Conservation (phyloP, 30 jellyfish, hydroid and myxozoan genomes). For the Morbakka virulenta region DNA sequence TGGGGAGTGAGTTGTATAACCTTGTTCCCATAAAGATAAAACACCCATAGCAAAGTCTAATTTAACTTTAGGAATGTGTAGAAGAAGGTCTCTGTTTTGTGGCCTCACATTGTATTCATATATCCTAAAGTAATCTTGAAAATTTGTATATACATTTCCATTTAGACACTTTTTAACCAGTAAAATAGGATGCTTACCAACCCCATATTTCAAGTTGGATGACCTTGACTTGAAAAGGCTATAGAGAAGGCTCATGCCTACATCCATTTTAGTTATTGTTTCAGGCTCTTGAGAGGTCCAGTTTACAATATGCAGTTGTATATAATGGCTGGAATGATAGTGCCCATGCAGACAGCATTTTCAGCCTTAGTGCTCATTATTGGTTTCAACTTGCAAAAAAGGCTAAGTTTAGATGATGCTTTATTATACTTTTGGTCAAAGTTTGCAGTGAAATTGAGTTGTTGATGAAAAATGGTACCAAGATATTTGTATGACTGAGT, state of each 20-base stretch:
- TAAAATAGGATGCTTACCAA: conserved; percentile 45
- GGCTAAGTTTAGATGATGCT: conserved; percentile 59
- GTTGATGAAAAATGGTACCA: conserved; percentile 33
- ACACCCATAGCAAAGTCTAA: conserved; percentile 46
- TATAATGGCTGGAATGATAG: conserved; percentile 46
- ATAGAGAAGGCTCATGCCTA: conserved; percentile 52
- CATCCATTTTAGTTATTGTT: conserved; percentile 21
- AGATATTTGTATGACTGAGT: conserved; percentile 35
- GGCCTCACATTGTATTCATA: conserved; percentile 35
- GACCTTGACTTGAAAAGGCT: conserved; percentile 12
- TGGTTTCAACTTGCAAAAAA: conserved; percentile 54
- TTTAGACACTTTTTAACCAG: conserved; percentile 51
- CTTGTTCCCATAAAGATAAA: conserved; percentile 66
- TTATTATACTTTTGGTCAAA: conserved; percentile 45
- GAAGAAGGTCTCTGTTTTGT: conserved; percentile 42
- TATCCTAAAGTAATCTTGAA: conserved; percentile 43
- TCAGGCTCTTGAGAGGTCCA: conserved; percentile 40
- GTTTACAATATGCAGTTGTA: conserved; percentile 65
- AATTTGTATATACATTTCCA: too few species aligned
- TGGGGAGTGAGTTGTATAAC: conserved; percentile 57
- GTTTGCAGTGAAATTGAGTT: too few species aligned
- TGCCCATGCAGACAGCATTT: conserved; percentile 47
- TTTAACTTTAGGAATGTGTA: conserved; percentile 44
- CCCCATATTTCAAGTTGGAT: conserved; percentile 32
- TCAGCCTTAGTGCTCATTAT: conserved; percentile 47